These are phyloP conservation scores for Patella vulgata DNA, from an alignment of 1,140 invertebrate species.

Conservation along the genomic window DNA sequence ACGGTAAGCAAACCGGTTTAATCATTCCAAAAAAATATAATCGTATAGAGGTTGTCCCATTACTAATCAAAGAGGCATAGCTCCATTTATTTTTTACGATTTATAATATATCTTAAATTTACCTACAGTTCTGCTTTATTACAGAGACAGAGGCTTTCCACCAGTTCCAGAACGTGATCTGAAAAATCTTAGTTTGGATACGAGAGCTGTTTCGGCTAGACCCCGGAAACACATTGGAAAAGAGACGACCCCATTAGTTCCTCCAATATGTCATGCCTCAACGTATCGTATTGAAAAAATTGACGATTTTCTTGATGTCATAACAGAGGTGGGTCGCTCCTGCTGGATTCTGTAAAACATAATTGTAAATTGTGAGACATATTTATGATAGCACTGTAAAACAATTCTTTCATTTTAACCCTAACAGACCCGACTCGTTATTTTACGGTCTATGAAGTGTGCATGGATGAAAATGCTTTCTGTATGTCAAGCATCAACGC, in stretches of 20 bases:
- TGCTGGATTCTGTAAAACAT: too few species aligned
- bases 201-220: constrained; percentile 32
- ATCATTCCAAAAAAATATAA: too few species aligned
- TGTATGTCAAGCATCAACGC: neutral
- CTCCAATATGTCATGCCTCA: constrained; percentile 54
- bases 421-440: neutral
- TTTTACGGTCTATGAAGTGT: neutral
- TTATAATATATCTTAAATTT: too few species aligned
- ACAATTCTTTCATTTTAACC: neutral
- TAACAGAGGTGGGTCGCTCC: constrained; percentile 48
- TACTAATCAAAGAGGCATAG: too few species aligned
- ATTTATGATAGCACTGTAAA: neutral
- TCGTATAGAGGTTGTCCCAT: too few species aligned
- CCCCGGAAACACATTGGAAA: constrained; percentile 29
- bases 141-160: too few species aligned
- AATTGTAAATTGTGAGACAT: neutral
- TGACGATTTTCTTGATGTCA: constrained; percentile 46
- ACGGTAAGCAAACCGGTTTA: too few species aligned
- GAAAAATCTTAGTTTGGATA: constrained; percentile 39
- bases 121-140: too few species aligned
- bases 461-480: neutral
- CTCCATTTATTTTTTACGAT: too few species aligned
- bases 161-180: constrained; percentile 31
- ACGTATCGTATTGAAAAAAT: constrained; percentile 51
- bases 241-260: constrained; percentile 42